Evolutionary conservation across 2,888 invertebrate genomes (phyloP).

Genomic region (Pollenia labialis): DNA sequence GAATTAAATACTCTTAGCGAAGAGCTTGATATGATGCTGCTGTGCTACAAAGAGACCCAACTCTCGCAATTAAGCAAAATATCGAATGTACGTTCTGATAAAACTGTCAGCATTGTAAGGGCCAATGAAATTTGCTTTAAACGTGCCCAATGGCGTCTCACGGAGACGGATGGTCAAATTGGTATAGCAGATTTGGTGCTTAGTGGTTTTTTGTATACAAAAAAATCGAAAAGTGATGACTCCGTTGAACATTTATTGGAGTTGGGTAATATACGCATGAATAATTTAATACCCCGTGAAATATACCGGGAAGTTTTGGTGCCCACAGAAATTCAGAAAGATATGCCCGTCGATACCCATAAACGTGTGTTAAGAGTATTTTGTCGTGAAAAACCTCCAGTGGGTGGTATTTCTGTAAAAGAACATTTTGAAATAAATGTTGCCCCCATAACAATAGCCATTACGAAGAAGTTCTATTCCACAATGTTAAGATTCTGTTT

Average conservation of each 20-base stretch:
- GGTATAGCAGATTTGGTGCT: slow-evolving; percentile 98
- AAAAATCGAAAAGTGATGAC: slow-evolving; percentile 97
- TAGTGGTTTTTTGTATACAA: slow-evolving; percentile 98
- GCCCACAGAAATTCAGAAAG: slow-evolving; percentile 91
- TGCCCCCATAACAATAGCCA: slow-evolving; percentile 94
- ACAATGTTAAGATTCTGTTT: slow-evolving; percentile 99
- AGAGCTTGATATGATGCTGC: slow-evolving; percentile 97
- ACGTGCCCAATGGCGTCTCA: slow-evolving; percentile 98
- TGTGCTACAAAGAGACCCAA: slow-evolving; percentile 94
- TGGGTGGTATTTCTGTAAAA: slow-evolving; percentile 99
- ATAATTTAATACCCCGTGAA: slow-evolving; percentile 96
- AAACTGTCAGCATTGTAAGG: slow-evolving; percentile 91
- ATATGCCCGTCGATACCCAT: slow-evolving; percentile 94
- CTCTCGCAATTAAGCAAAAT: slow-evolving; percentile 86
- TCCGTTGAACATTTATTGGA: slow-evolving; percentile 98
- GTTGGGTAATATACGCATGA: slow-evolving; percentile 97
- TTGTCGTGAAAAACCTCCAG: slow-evolving; percentile 97
- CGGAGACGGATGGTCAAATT: slow-evolving; percentile 98
- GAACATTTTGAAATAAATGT: slow-evolving; percentile 99
- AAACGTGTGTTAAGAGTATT: slow-evolving; percentile 96
- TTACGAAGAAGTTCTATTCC: slow-evolving; percentile 98
- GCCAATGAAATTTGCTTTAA: slow-evolving; percentile 98
- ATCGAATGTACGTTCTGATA: slow-evolving; percentile 88
- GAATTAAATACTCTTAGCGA: slow-evolving; percentile 94
- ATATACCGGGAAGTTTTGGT: slow-evolving; percentile 94